phyloP scores from a whole-genome alignment of 2,113 vertebrate genomes.

The Hippocampus zosterae region DNA sequence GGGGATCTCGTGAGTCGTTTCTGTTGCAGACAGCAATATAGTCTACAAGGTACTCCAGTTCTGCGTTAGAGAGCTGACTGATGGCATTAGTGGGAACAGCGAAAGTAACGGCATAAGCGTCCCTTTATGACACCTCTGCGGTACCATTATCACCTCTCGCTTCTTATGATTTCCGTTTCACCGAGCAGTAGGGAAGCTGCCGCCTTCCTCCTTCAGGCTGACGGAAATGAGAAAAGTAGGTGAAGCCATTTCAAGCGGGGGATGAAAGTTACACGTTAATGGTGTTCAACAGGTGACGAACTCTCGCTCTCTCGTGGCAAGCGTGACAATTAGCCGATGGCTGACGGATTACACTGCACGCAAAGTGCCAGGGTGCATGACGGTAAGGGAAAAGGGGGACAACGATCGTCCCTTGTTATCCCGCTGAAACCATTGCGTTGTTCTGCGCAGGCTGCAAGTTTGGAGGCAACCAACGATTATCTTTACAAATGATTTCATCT shows the following conservation, averaged over 20 bases:
- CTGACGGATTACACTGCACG: conserved; percentile 7
- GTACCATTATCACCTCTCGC: conserved; percentile 17
- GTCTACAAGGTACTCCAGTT: neutral
- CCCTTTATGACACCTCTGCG: conserved; percentile 4
- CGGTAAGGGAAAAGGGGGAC: neutral
- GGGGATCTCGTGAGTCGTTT: neutral
- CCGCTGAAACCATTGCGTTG: neutral
- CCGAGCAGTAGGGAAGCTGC: conserved; percentile 4
- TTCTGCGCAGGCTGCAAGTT: neutral
- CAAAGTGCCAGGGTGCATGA: conserved; percentile 4
- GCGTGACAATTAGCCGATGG: conserved; percentile 5
- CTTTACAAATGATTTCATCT: too few species aligned
- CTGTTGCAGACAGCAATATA: neutral
- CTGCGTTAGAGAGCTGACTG: neutral
- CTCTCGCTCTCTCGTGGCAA: conserved; percentile 19
- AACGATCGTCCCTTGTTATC: neutral
- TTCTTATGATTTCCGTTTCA: conserved; percentile 14
- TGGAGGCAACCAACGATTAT: too few species aligned
- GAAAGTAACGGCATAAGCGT: neutral
- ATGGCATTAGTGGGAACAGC: neutral
- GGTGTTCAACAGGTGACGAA: conserved; percentile 12
- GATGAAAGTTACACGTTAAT: conserved; percentile 8
- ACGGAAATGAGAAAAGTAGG: neutral
- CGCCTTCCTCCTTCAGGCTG: neutral
- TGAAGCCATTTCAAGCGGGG: neutral